phyloP scores from a whole-genome alignment of 2,888 invertebrate genomes.

The Sepioteuthis lessoniana region DNA sequence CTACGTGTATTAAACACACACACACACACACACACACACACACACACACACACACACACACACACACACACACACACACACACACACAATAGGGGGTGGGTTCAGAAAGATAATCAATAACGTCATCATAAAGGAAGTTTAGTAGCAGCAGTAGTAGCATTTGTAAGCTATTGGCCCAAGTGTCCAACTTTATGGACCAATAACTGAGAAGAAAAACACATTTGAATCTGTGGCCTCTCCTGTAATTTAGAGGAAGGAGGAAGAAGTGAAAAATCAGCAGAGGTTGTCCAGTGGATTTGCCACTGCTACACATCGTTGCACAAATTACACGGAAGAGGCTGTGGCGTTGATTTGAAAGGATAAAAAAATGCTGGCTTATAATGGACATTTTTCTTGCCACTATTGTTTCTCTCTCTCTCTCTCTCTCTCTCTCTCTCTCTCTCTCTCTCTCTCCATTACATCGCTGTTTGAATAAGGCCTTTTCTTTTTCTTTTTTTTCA shows the following conservation, averaged over 20 bases:
- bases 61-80: background rate
- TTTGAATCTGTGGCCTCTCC: background rate
- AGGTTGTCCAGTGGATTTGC: slow-evolving; percentile 1
- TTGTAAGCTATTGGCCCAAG: background rate
- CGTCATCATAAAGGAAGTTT: background rate
- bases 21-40: background rate
- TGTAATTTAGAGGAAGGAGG: background rate
- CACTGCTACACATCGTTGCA: background rate
- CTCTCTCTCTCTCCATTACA: too few species aligned
- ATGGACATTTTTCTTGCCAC: background rate
- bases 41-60: background rate
- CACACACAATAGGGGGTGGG: too few species aligned
- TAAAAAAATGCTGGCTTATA: background rate
- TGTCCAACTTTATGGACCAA: slow-evolving; percentile 10
- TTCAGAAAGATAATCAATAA: background rate
- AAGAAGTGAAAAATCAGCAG: background rate
- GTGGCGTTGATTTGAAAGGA: background rate
- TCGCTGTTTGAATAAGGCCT: too few species aligned
- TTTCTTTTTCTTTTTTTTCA: too few species aligned
- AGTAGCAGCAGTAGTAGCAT: background rate
- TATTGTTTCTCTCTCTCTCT: background rate
- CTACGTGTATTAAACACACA: background rate
- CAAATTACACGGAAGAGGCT: background rate
- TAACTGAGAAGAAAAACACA: background rate
- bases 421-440: too few species aligned